phyloP scores from a whole-genome alignment of 2,888 invertebrate genomes.

The Noctua pronuba region DNA sequence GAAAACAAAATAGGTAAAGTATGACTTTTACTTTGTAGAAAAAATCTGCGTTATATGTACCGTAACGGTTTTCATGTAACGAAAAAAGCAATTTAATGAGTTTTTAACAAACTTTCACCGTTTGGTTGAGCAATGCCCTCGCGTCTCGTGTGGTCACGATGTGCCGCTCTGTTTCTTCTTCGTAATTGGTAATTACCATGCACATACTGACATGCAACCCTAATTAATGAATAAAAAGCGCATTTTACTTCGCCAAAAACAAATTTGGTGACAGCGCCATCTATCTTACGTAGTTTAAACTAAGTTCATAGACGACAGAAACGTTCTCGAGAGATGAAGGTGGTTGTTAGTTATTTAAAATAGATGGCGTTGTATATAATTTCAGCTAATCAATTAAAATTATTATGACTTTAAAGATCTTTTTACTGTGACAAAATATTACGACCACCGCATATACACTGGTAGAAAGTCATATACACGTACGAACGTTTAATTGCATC shows the following conservation, averaged over 20 bases:
- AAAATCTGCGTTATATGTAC: constrained; percentile 62
- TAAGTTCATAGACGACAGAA: background rate
- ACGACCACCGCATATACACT: constrained; percentile 11
- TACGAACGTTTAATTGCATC: constrained; percentile 27
- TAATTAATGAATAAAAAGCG: constrained; percentile 47
- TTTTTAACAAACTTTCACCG: constrained; percentile 80
- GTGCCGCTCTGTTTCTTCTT: constrained; percentile 69
- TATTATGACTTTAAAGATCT: background rate
- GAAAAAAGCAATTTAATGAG: constrained; percentile 77
- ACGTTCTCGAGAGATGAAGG: background rate
- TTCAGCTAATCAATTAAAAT: background rate
- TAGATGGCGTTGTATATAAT: constrained; percentile 33
- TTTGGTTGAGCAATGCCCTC: constrained; percentile 66
- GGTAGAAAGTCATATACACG: constrained; percentile 42
- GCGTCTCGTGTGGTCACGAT: constrained; percentile 66
- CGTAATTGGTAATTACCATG: constrained; percentile 66
- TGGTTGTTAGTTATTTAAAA: too few relatives aligned
- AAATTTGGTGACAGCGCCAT: constrained; percentile 43
- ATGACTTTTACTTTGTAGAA: constrained; percentile 65
- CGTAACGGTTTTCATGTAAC: constrained; percentile 79
- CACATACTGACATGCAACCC: constrained; percentile 66
- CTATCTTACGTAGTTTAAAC: constrained; percentile 14
- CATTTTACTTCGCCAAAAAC: background rate
- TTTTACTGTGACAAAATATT: constrained; percentile 34
- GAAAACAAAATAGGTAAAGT: constrained; percentile 48